Conservation (phyloP, 2,113 vertebrate species). For the Chiloscyllium plagiosum region DNA sequence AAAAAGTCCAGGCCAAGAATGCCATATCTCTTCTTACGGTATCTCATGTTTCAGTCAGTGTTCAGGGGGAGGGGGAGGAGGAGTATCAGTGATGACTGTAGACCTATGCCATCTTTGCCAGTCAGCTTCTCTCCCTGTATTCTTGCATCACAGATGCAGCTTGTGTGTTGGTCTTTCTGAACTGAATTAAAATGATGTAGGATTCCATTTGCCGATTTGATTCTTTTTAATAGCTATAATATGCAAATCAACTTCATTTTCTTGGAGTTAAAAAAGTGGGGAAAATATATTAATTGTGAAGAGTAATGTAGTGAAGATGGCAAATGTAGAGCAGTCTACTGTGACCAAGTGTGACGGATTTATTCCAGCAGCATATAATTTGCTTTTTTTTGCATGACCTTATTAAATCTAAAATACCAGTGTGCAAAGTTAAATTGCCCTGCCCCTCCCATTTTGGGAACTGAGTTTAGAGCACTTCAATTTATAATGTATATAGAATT, state of each 20-base stretch:
- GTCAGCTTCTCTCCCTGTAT: neutral
- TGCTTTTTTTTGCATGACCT: neutral
- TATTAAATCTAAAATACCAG: neutral
- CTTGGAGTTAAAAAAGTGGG: neutral
- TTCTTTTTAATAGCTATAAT: neutral
- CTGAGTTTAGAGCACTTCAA: neutral
- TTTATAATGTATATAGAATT: neutral
- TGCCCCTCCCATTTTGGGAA: neutral
- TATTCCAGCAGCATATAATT: neutral
- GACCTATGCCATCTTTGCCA: neutral
- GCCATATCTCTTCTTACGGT: neutral
- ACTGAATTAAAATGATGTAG: constrained; percentile 4
- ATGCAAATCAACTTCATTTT: neutral
- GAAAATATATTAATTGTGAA: neutral
- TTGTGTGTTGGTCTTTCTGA: neutral
- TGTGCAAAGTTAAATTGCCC: neutral
- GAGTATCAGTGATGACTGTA: neutral
- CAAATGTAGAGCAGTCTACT: neutral
- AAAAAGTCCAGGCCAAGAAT: neutral
- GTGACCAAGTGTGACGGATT: neutral
- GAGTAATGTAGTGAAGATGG: neutral
- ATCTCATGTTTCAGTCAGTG: neutral
- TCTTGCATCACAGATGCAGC: neutral
- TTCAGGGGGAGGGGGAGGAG: neutral
- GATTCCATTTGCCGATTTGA: neutral